A percentile compares a stretch with the other conserved stretches of the same genome.
These are phyloP conservation scores for Papilio demoleus DNA, from an alignment of 2,888 invertebrate genomes.

Conservation along the genomic window DNA sequence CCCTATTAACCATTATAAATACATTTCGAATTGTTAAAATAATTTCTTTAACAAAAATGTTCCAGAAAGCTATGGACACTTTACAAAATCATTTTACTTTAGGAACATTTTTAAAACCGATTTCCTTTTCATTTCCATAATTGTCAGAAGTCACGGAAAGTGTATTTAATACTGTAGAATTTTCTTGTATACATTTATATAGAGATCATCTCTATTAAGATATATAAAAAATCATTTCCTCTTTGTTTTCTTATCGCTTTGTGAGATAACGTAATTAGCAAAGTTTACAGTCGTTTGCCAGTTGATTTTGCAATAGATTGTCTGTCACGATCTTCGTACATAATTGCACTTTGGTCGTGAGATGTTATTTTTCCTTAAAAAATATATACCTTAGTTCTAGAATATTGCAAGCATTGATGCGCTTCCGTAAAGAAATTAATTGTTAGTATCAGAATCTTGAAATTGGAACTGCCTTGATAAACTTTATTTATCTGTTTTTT, in stretches of 20 bases:
- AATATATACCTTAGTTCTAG: not conserved
- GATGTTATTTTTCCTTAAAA: not conserved
- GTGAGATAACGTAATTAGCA: not conserved
- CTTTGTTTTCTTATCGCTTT: not conserved
- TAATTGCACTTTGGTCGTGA: conserved; percentile 1
- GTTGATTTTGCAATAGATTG: conserved; percentile 8
- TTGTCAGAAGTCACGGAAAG: not conserved
- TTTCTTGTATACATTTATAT: too few species aligned
- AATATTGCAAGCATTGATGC: not conserved
- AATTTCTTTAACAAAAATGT: not conserved
- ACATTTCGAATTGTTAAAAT: not conserved
- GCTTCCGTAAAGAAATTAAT: too few species aligned
- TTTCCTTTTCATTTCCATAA: not conserved
- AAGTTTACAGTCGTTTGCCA: too few species aligned
- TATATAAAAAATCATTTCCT: not conserved
- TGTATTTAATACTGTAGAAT: not conserved
- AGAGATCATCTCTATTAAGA: too few species aligned
- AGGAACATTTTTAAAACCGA: not conserved
- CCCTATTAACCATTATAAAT: not conserved
- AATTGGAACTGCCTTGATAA: too few species aligned
- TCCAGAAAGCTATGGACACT: not conserved
- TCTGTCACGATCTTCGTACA: conserved; percentile 6
- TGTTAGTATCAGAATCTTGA: too few species aligned
- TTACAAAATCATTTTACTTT: not conserved
- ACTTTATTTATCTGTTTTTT: not conserved